Evolutionary conservation across 2,797 vertebrate genomes (phyloP).

Genomic region (Pseudomugil tenellus): DNA sequence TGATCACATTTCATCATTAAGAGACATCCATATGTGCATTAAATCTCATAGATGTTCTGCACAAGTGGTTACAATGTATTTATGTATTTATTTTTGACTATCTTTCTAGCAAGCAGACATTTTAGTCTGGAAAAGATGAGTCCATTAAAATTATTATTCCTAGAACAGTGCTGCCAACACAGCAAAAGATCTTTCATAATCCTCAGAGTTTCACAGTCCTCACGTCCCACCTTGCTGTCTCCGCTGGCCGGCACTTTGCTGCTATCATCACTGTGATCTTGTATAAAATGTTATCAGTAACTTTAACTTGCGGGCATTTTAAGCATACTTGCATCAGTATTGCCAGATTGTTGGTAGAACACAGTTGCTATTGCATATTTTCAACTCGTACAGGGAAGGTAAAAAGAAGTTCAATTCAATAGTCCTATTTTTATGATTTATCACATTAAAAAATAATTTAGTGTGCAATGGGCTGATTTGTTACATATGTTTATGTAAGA

Average conservation of each 20-base stretch:
- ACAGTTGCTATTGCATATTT: too few species aligned
- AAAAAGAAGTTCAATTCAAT: not conserved
- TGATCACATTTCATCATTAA: not conserved
- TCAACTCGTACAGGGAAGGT: not conserved
- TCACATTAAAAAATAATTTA: not conserved
- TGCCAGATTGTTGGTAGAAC: not conserved
- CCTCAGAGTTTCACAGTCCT: not conserved
- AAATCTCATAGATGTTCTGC: not conserved
- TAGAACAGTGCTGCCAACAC: not conserved
- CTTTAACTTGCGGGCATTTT: not conserved
- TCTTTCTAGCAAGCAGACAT: not conserved
- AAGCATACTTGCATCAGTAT: not conserved
- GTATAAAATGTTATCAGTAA: not conserved
- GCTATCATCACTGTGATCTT: not conserved
- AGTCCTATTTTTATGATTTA: slow-evolving; percentile 10
- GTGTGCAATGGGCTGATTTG: slow-evolving; percentile 27
- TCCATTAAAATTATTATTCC: not conserved
- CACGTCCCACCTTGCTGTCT: slow-evolving; percentile 1
- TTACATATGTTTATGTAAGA: slow-evolving; percentile 30
- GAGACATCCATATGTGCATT: not conserved
- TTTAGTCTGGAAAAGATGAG: slow-evolving; percentile 14
- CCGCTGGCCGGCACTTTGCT: not conserved
- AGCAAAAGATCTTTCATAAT: slow-evolving; percentile 1
- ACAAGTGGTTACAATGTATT: too few species aligned
- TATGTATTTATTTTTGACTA: not conserved